A percentile compares a stretch with the other conserved stretches of the same genome.
phyloP scores from a whole-genome alignment of 2,113 vertebrate genomes.

The Semnopithecus entellus region DNA sequence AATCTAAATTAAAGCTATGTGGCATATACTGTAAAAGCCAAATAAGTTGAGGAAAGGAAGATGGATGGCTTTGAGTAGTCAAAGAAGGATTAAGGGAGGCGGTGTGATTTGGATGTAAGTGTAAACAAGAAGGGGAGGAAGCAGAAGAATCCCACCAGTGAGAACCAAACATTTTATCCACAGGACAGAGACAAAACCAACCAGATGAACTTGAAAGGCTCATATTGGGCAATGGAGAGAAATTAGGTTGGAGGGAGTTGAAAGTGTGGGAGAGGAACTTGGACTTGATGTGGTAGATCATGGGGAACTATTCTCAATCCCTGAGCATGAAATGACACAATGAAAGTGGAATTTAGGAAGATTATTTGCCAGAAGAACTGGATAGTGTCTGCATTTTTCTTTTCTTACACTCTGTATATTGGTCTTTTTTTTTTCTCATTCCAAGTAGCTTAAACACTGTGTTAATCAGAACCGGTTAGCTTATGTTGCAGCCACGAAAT shows the following conservation, averaged over 20 bases:
- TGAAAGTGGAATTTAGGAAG: background rate
- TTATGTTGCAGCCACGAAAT: background rate
- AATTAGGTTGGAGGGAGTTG: background rate
- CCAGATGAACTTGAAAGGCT: background rate
- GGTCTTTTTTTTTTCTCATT: background rate
- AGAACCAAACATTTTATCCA: background rate
- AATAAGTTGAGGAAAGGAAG: background rate
- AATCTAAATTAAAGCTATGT: background rate
- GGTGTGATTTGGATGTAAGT: background rate
- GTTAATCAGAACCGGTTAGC: background rate
- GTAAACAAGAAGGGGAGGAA: background rate
- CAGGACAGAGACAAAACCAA: background rate
- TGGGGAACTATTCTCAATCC: background rate
- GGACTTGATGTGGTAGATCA: background rate
- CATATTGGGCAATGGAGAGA: background rate
- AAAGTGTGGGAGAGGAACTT: slow-evolving; percentile 16
- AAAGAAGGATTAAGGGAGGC: background rate
- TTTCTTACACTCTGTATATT: background rate
- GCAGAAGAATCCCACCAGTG: background rate
- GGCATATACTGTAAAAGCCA: background rate
- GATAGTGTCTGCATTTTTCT: background rate
- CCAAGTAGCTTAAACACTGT: background rate
- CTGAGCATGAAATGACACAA: background rate
- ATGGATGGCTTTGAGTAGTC: background rate
- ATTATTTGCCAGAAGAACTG: background rate